phyloP scores from a whole-genome alignment of 2,113 vertebrate genomes.

The Petrocephalus zakoni region DNA sequence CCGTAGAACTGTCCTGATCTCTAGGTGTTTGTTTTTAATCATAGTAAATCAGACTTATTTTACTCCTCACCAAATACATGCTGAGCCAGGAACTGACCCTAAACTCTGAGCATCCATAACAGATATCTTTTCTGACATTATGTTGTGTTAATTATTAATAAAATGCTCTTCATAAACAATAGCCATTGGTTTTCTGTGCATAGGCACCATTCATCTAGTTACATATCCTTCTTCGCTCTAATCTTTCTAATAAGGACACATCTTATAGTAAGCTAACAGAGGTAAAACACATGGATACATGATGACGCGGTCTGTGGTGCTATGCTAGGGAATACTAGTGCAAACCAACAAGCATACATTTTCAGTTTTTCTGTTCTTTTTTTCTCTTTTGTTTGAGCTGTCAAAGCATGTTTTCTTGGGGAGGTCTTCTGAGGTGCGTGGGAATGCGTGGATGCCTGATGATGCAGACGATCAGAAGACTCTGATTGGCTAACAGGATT shows the following conservation, averaged over 20 bases:
- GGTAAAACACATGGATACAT: constrained; percentile 41
- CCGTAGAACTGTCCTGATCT: neutral
- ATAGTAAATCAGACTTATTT: neutral
- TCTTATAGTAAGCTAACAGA: constrained; percentile 41
- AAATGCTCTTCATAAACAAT: neutral
- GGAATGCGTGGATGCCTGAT: constrained; percentile 33
- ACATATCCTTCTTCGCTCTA: constrained; percentile 38
- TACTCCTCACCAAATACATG: neutral
- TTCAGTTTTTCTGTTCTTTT: constrained; percentile 28
- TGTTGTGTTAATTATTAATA: neutral
- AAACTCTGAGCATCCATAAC: no score
- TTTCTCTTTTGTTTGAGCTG: constrained; percentile 33
- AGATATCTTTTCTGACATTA: neutral
- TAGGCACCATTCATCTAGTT: constrained; percentile 51
- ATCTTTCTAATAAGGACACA: constrained; percentile 35
- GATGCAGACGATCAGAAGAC: constrained; percentile 32
- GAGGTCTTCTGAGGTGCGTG: constrained; percentile 29
- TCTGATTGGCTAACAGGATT: constrained; percentile 36
- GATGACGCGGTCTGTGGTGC: constrained; percentile 50
- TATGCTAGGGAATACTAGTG: constrained; percentile 46
- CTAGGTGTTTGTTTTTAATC: neutral
- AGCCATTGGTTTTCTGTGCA: constrained; percentile 17
- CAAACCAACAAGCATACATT: constrained; percentile 31
- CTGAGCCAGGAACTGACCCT: neutral
- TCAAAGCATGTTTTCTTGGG: constrained; percentile 24